Conservation (phyloP, 2,797 vertebrate genomes). For the Triplophysa bombifrons region DNA sequence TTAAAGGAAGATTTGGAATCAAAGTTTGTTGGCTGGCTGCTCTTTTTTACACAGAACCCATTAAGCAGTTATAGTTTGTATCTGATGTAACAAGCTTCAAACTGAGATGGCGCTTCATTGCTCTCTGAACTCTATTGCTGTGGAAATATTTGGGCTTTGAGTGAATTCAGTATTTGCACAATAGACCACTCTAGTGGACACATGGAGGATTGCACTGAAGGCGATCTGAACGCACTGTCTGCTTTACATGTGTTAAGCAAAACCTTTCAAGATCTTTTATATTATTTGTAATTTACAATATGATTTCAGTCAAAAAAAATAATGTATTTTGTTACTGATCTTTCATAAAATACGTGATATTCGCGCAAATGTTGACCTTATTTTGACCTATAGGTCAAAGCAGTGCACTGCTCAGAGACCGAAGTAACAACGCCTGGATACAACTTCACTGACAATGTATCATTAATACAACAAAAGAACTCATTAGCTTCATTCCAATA, state of each 20-base stretch:
- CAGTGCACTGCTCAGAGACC: slow-evolving; percentile 41
- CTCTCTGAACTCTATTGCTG: slow-evolving; percentile 27
- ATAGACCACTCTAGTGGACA: slow-evolving; percentile 75
- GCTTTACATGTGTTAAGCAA: not conserved
- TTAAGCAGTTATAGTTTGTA: slow-evolving; percentile 1
- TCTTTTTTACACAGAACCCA: not conserved
- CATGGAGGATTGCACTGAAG: slow-evolving; percentile 37
- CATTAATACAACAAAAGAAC: slow-evolving; percentile 84
- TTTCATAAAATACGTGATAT: slow-evolving; percentile 58
- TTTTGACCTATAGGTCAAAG: slow-evolving; percentile 36
- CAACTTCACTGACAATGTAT: slow-evolving; percentile 71
- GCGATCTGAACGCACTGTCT: not conserved
- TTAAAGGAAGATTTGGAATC: slow-evolving; percentile 40
- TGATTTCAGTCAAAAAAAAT: slow-evolving; percentile 65
- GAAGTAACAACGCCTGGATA: slow-evolving; percentile 46
- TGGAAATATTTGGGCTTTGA: not conserved
- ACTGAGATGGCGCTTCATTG: not conserved
- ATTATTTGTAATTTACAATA: not conserved
- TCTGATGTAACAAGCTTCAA: slow-evolving; percentile 18
- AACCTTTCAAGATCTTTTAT: no score
- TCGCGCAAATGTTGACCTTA: slow-evolving; percentile 40
- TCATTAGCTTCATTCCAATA: slow-evolving; percentile 80
- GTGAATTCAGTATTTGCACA: slow-evolving; percentile 63
- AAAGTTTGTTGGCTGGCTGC: not conserved
- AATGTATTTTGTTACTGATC: slow-evolving; percentile 81